These are phyloP conservation scores for Procapra przewalskii DNA, from an alignment of 2,113 vertebrate genomes.

Conservation along the genomic window DNA sequence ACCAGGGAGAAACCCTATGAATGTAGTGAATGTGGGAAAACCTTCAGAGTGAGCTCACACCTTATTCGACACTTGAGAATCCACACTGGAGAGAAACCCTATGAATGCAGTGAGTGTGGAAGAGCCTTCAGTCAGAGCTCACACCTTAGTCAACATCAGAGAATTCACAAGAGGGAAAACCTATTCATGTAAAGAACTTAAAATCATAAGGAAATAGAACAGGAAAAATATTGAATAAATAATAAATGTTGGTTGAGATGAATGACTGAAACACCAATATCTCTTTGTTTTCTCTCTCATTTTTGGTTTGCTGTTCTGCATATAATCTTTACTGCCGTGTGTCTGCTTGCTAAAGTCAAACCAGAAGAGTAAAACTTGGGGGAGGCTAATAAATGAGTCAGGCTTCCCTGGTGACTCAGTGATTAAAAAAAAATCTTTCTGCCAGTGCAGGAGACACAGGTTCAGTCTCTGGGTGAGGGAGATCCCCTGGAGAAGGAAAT, in stretches of 20 bases:
- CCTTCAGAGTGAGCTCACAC: conserved; percentile 45
- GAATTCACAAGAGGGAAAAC: conserved; percentile 40
- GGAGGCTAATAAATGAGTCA: background rate
- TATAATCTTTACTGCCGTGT: background rate
- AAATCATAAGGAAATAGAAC: background rate
- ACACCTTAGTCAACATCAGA: conserved; percentile 40
- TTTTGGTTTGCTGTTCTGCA: background rate
- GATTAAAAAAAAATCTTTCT: background rate
- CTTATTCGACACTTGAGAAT: conserved; percentile 47
- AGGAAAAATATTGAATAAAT: background rate
- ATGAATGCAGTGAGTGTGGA: conserved; percentile 10
- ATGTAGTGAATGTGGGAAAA: conserved; percentile 54
- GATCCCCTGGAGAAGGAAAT: background rate
- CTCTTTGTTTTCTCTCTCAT: background rate
- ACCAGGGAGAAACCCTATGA: conserved; percentile 57
- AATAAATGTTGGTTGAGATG: background rate
- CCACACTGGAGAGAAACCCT: conserved; percentile 61
- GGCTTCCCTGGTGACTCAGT: background rate
- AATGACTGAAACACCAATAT: background rate
- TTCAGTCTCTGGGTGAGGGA: background rate
- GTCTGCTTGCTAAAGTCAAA: background rate
- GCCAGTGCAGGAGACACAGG: background rate
- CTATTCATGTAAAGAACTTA: conserved; percentile 9
- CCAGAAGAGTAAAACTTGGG: background rate
- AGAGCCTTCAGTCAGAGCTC: conserved; percentile 45